phyloP scores from a whole-genome alignment of 2,113 vertebrate genomes.

The Ctenodactylus gundi region DNA sequence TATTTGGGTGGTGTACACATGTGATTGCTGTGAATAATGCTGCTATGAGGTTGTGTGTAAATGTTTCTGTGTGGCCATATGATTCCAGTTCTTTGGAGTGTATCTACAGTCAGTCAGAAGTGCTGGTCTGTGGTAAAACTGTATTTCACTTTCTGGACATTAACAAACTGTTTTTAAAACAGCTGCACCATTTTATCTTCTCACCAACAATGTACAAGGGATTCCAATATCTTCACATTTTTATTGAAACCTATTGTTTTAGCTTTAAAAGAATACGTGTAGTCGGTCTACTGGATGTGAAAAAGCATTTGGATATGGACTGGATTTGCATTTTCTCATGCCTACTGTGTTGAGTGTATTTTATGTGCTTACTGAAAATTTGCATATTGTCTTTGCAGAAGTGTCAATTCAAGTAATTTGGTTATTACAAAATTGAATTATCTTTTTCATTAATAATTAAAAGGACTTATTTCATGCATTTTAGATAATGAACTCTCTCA shows the following conservation, averaged over 20 bases:
- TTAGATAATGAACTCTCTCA: background rate
- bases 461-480: background rate
- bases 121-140: background rate
- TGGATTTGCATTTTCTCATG: background rate
- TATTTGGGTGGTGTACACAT: background rate
- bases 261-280: background rate
- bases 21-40: background rate
- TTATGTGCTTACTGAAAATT: background rate
- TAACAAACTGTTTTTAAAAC: background rate
- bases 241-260: background rate
- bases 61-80: background rate
- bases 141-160: background rate
- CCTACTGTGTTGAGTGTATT: background rate
- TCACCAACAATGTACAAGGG: background rate
- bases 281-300: background rate
- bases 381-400: background rate
- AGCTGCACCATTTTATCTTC: background rate
- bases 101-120: background rate
- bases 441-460: background rate
- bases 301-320: background rate
- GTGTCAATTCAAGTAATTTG: background rate
- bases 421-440: background rate
- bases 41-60: background rate
- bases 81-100: background rate
- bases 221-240: background rate